Conservation (phyloP, 2,797 vertebrate species). For the Manis pentadactyla region DNA sequence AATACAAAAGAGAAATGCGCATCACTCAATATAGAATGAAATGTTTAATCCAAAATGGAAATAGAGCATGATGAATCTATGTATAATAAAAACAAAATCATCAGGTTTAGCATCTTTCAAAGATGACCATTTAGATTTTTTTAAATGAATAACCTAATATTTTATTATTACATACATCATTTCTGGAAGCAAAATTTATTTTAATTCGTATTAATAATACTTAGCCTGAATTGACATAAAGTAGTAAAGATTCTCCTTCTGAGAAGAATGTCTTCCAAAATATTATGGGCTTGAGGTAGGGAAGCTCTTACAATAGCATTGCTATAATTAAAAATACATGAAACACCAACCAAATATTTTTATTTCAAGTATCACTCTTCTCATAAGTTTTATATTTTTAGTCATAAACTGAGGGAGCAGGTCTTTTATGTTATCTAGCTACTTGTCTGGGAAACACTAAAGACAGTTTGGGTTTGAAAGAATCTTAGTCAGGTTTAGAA, state of each 20-base stretch:
- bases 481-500: neutral
- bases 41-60: neutral
- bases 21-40: neutral
- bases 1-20: neutral
- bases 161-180: neutral
- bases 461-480: neutral
- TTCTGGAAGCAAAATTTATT: neutral
- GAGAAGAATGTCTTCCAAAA: neutral
- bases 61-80: neutral
- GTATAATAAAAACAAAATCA: neutral
- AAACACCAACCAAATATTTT: neutral
- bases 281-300: neutral
- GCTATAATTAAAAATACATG: neutral
- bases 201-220: too few species aligned
- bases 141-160: too few species aligned
- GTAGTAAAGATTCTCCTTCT: neutral
- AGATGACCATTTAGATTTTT: neutral
- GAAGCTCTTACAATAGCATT: neutral
- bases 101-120: neutral
- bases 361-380: neutral
- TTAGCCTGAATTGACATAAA: too few species aligned
- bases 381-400: neutral
- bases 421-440: neutral
- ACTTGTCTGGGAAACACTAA: neutral
- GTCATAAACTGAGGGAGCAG: neutral